phyloP scores from a whole-genome alignment of 1,140 invertebrate genomes.

The Heliothis virescens region DNA sequence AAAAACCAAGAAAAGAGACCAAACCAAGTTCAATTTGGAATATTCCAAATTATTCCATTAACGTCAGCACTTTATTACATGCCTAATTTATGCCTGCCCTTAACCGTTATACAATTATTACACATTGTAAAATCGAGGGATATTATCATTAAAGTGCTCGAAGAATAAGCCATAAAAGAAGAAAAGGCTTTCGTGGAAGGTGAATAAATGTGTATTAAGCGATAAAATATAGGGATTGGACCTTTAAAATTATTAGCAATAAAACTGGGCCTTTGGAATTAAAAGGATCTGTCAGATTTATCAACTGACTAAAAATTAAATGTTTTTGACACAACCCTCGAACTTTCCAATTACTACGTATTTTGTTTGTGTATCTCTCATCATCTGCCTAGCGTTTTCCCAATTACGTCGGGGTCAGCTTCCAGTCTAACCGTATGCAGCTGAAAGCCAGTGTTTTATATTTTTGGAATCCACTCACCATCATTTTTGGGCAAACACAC shows the following conservation, averaged over 20 bases:
- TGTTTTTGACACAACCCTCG: background rate
- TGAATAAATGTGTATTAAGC: constrained; percentile 24
- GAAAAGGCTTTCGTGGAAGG: constrained; percentile 4
- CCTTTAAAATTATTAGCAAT: constrained; percentile 28
- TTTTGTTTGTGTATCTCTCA: too few relatives aligned
- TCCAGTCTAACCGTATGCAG: too few relatives aligned
- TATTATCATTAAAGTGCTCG: background rate
- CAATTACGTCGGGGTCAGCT: too few relatives aligned
- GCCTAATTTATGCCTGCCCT: constrained; percentile 1
- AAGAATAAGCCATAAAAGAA: constrained; percentile 25
- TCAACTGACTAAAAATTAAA: background rate
- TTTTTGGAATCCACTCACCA: constrained; percentile 85
- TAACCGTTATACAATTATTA: constrained; percentile 12
- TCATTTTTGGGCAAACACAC: constrained; percentile 91
- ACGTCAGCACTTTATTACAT: background rate
- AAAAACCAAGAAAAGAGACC: too few relatives aligned
- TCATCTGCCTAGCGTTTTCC: too few relatives aligned
- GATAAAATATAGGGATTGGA: background rate
- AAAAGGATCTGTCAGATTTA: background rate
- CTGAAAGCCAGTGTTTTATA: too few relatives aligned
- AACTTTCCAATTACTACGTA: background rate
- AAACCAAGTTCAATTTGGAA: too few relatives aligned
- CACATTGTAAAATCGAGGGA: constrained; percentile 14
- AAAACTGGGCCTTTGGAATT: background rate
- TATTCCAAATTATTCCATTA: constrained; percentile 5